Conservation (phyloP, 2,888 invertebrate genomes). For the Esperia sulphurella region DNA sequence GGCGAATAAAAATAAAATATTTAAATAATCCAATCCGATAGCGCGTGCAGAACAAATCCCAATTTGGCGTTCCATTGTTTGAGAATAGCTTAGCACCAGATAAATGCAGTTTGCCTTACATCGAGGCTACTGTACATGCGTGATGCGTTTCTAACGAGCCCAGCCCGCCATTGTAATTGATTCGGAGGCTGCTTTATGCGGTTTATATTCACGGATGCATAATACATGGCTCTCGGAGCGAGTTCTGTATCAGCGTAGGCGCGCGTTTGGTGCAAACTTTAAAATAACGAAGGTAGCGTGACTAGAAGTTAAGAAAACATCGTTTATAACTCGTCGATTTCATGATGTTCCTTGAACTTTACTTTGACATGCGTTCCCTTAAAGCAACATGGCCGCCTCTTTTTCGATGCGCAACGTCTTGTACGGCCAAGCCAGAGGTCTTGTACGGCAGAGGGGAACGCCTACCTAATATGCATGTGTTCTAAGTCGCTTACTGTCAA, state of each 20-base stretch:
- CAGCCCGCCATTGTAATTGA: conserved; percentile 59
- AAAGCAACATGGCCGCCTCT: no score
- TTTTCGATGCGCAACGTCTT: no score
- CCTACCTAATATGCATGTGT: no score
- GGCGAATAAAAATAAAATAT: conserved; percentile 1
- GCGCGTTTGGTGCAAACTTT: background rate
- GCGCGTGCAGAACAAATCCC: conserved; percentile 35
- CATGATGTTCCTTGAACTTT: no score
- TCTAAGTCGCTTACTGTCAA: no score
- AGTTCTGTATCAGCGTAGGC: conserved; percentile 41
- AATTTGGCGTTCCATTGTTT: conserved; percentile 73
- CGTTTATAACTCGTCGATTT: no score
- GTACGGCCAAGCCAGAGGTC: no score
- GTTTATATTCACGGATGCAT: conserved; percentile 77
- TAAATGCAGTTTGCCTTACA: conserved; percentile 66
- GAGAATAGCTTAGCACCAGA: conserved; percentile 67
- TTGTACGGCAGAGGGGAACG: no score
- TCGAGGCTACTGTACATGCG: conserved; percentile 73
- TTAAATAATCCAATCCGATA: conserved; percentile 35
- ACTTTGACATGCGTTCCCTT: no score
- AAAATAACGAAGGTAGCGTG: conserved; percentile 2
- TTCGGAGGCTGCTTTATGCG: conserved; percentile 73
- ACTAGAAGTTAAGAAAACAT: background rate
- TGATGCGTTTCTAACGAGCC: conserved; percentile 79
- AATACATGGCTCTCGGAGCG: conserved; percentile 61